These are phyloP conservation scores for Nothocercus julius DNA, from an alignment of 2,113 vertebrate genomes.

Conservation along the genomic window DNA sequence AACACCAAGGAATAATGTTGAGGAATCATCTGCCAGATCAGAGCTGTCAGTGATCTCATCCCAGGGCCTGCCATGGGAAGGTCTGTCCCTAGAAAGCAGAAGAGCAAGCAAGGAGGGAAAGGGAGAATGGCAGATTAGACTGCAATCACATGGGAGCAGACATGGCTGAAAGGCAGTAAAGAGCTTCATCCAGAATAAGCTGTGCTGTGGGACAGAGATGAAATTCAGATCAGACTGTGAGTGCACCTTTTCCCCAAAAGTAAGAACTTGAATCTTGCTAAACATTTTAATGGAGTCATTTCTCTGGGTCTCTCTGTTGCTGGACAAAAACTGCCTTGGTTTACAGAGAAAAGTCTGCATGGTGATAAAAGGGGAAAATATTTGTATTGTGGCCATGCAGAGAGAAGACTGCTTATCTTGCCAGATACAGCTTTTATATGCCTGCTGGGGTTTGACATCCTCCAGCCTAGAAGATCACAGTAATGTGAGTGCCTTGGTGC, in stretches of 20 bases:
- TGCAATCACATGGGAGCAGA: not conserved
- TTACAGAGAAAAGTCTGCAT: fast-evolving
- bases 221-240: not conserved
- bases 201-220: fast-evolving
- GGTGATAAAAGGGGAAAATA: not conserved
- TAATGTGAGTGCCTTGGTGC: not conserved
- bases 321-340: not conserved
- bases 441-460: not conserved
- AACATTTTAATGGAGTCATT: not conserved
- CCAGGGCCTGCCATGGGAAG: not conserved
- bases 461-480: not conserved
- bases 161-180: not conserved
- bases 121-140: not conserved
- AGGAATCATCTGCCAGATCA: not conserved
- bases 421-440: not conserved
- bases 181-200: not conserved
- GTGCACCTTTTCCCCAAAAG: not conserved
- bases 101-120: not conserved
- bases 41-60: not conserved
- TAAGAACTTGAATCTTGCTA: not conserved
- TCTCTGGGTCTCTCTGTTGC: not conserved
- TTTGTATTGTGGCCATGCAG: not conserved
- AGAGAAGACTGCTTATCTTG: not conserved
- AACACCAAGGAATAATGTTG: not conserved
- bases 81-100: not conserved